Base-by-base conservation (phyloP, 2,888 invertebrate genomes). In the Scrobipalpa atriplicella region DNA sequence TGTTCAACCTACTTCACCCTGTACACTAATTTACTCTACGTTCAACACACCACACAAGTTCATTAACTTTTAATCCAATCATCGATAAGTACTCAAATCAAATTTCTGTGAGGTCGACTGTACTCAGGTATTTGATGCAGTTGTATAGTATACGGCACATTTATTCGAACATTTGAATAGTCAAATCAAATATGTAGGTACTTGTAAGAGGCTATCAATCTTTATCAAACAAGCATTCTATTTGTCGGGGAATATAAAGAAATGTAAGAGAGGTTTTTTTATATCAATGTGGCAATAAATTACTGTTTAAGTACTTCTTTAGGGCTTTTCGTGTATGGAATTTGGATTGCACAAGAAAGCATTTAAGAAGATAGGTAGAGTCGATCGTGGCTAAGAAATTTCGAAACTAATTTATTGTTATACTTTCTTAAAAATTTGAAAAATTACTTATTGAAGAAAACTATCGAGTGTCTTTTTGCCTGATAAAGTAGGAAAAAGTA, bases 171-270 rank as follows among this genome's bases (percentile, higher is more conserved):
- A 29, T 63, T 58, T 66, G 54, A 52, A 62, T 41, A 60, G 62
- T 16, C 62, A 63, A 63, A 63, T 63, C 63, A 63, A 63, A 63
- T 56, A 21, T 6, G 29, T 52, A 41, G 21, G 43, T 47, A 62
- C 63, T 38, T 52, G 18, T 62, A 47, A 52, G 62, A 16, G 62
- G 29, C 47, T 66, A 69, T 69, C 39, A 67, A 69, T 69, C 67
- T 69, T 64, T 43, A n/a, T 18, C 43, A 41, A 68, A 68, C 58
- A 65, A 68, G 56, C 47, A 39, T 51, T 65, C 61, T 18, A 64
- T 68, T 68, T 68, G 58, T 63, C 63, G 18, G 36, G 36, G 11
- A 56, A 29, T 18, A 56, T 29, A 56, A 56, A 56, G 54, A 56
- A 56, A 56, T 21, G 54, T 21, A 56, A 21, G 54, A 56, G 29